A percentile compares a stretch with the other conserved stretches of the same genome.
Evolutionary conservation across 2,797 vertebrate genomes (phyloP).

Genomic region (Mus spretus): DNA sequence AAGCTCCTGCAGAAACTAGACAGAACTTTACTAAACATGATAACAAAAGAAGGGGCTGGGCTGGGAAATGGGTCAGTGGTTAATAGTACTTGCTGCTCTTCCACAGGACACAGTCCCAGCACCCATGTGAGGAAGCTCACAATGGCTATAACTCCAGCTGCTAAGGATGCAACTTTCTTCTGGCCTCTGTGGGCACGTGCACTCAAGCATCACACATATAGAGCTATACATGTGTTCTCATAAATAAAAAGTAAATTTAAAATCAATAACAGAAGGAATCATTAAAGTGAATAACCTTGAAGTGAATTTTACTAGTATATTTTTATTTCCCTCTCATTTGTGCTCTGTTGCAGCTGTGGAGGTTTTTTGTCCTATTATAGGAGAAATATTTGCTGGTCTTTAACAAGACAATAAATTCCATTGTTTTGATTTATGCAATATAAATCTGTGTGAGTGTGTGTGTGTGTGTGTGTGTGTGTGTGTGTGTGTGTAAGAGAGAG

Average conservation of each 20-base stretch:
- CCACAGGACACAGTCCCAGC: not conserved
- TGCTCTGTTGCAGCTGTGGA: not conserved
- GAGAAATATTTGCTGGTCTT: not conserved
- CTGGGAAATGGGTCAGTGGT: not conserved
- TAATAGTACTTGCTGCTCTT: not conserved
- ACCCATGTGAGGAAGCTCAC: not conserved
- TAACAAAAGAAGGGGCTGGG: not conserved
- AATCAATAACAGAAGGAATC: not conserved
- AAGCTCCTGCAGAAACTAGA: not conserved
- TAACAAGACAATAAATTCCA: not conserved
- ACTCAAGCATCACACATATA: not conserved
- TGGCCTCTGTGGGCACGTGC: not conserved
- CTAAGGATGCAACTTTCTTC: not conserved
- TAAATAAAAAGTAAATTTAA: not conserved
- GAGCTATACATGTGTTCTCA: not conserved
- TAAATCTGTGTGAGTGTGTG: too few species aligned
- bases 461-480: too few species aligned
- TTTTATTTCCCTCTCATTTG: not conserved
- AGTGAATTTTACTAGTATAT: not conserved
- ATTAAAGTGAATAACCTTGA: not conserved
- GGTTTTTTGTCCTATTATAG: not conserved
- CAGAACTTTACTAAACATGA: not conserved
- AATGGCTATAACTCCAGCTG: not conserved
- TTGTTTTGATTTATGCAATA: not conserved
- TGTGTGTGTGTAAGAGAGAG: too few species aligned